These are phyloP conservation scores for Atrichornis clamosus DNA, from an alignment of 2,113 vertebrate species.

Conservation along the genomic window DNA sequence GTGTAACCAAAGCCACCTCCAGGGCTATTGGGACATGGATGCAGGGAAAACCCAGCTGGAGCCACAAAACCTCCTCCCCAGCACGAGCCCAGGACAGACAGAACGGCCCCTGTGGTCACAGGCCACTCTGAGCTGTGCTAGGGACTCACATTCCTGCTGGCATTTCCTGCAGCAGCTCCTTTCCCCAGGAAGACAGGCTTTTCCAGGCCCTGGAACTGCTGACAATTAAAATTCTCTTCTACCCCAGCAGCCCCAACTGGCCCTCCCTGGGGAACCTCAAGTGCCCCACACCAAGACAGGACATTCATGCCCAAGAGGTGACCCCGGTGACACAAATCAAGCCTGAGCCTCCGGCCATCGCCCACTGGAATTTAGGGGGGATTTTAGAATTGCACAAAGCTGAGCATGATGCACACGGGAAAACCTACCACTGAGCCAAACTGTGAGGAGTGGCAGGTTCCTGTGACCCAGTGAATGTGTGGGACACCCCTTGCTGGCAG, in stretches of 20 bases:
- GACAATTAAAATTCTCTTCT: background rate
- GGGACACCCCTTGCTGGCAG: background rate
- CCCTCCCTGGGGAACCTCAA: background rate
- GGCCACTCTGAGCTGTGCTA: background rate
- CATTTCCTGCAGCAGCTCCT: background rate
- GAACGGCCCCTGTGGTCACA: background rate
- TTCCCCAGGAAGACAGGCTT: background rate
- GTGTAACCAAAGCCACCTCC: background rate
- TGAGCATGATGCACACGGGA: background rate
- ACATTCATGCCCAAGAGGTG: rapidly evolving
- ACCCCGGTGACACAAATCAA: rapidly evolving
- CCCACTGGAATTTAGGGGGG: background rate
- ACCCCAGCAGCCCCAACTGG: background rate
- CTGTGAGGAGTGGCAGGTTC: rapidly evolving
- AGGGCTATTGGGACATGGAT: rapidly evolving
- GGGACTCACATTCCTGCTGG: background rate
- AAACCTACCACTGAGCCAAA: background rate
- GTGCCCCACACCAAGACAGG: background rate
- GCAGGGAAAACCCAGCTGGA: background rate
- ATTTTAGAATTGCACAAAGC: background rate
- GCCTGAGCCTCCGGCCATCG: background rate
- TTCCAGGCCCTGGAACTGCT: background rate
- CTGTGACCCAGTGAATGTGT: rapidly evolving
- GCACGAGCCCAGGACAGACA: background rate
- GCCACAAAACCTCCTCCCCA: background rate